These are phyloP conservation scores for Cyrtorhinus lividipennis DNA, from an alignment of 1,140 invertebrate genomes.

Conservation along the genomic window DNA sequence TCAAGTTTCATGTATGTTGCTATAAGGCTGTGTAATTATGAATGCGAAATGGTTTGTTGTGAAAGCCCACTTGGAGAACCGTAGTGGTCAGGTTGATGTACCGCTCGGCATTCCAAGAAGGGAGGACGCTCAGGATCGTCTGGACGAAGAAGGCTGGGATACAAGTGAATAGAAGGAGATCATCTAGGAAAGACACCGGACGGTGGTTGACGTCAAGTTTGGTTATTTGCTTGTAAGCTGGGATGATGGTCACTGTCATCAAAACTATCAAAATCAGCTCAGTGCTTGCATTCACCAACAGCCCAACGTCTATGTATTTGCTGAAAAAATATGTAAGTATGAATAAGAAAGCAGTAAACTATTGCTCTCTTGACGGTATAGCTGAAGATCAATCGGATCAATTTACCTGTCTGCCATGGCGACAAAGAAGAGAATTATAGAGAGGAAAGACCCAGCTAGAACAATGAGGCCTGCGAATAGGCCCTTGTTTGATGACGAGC, in stretches of 20 bases:
- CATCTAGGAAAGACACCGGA: conserved; percentile 49
- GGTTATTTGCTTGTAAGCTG: conserved; percentile 41
- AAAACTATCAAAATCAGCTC: conserved; percentile 35
- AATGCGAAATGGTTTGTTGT: too few relatives aligned
- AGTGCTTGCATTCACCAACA: conserved; percentile 33
- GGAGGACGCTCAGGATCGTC: conserved; percentile 45
- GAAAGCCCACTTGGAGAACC: conserved; percentile 37
- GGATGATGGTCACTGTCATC: conserved; percentile 38
- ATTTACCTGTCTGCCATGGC: conserved; percentile 40
- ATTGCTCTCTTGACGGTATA: too few relatives aligned
- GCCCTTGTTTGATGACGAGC: conserved; percentile 54
- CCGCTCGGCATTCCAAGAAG: conserved; percentile 38
- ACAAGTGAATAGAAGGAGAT: conserved; percentile 52
- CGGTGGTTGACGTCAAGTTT: conserved; percentile 48
- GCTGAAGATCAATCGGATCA: too few relatives aligned
- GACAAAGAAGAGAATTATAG: conserved; percentile 52
- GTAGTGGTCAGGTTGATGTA: conserved; percentile 36
- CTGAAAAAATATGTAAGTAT: conserved; percentile 26
- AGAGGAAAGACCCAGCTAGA: conserved; percentile 44
- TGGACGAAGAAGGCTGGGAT: conserved; percentile 57
- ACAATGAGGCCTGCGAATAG: conserved; percentile 49
- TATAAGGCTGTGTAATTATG: too few relatives aligned
- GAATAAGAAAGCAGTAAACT: conserved; percentile 1
- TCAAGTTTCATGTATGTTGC: not conserved
- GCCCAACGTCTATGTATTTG: conserved; percentile 31